Base-by-base conservation (phyloP, 2,888 invertebrate genomes). In the Pyrrhia umbra region DNA sequence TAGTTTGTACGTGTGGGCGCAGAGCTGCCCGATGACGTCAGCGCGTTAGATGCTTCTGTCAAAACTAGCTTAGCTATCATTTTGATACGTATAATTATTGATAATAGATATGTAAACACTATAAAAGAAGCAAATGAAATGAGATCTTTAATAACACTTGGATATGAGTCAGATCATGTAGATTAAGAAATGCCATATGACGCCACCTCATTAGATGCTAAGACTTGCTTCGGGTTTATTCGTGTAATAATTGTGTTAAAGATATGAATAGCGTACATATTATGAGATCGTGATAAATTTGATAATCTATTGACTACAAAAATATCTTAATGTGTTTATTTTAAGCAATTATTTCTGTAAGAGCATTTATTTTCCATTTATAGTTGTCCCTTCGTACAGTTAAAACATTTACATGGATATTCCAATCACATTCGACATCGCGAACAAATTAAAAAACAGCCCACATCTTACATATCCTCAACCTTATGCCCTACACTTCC, bases 71-170 rank as follows among this genome's bases (percentile, higher is more conserved):
- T 16, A 2, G 15, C 15, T 15, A n/a, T n/a, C n/a, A n/a, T 2
- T 13, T 30, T 30, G 13, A 30, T n/a, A 6, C 21, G 13, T 21
- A 20, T 43, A 2, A 8, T 43, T 5, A 21, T 13, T n/a, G 5
- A 6, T 13, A 42, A 6, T 21, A 21, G n/a, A 10, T 18, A n/a
- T 20, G 15, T 2, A 13, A 23, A 90, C 90, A 89, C 90, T 88
- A 80, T 85, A 73, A 83, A 81, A 81, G 80, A 86, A 86, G n/a
- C 89, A 91, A 85, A 86, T 91, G 86, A 91, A 92, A 92, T 92
- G 91, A 92, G 90, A 91, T 90, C 90, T 92, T 90, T 92, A 92
- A 91, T 91, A 92, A 92, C 89, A 85, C 76, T 75, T 85, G 78
- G 70, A 74, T 76, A 80, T 76, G 78, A 77, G 57, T 59, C 74